Evolutionary conservation across 2,888 invertebrate species (phyloP), one percentile per base, ranked within the genome.

Genomic region (Loripinus fragilis): DNA sequence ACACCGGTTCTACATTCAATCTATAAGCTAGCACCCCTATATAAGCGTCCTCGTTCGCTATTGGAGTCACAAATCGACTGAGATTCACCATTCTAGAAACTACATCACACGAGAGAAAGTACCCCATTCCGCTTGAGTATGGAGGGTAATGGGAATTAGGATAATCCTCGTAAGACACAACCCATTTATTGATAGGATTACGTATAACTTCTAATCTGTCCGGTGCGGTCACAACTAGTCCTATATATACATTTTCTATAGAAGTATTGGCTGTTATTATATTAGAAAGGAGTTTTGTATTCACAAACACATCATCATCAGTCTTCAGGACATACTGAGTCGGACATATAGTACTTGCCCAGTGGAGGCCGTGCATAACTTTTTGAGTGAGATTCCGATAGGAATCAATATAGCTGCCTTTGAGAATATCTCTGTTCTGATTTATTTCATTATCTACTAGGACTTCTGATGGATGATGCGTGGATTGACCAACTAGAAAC

Each of bases 1-100:
- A 75, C 0, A 85, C 72, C 2, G 93, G 92, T 8, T 80, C 55
- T 12, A 93, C 79, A 1, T 88, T 88, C n/a, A 90, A 67, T 10
- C 78, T 71, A 33, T 90, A 76, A 17, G 91, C 81, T 30, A 93
- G 80, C 12, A 91, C 86, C 0, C 93, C 93, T 2, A 93, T 80
- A 79, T 90, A 93, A 7, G 93, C 93, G 82, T 93, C 93, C 80
- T 93, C 93, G 73, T 91, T 92, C 5, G 93, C 89, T 80, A 93
- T 91, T 0, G 90, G 88, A 68, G 68, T 68, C 15, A 90, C 75
- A 71, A 84, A 86, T n/a, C 66, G 60, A 71, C 90, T 87, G 25
- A 83, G 78, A n/a, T 86, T 72, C 12, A 90, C 83, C 28, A 93
- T 71, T 67, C 78, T 80, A 20, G 78, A 38, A 7, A 92, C 85